Conservation (phyloP, 2,113 vertebrate genomes). For the Dicerorhinus sumatrensis region DNA sequence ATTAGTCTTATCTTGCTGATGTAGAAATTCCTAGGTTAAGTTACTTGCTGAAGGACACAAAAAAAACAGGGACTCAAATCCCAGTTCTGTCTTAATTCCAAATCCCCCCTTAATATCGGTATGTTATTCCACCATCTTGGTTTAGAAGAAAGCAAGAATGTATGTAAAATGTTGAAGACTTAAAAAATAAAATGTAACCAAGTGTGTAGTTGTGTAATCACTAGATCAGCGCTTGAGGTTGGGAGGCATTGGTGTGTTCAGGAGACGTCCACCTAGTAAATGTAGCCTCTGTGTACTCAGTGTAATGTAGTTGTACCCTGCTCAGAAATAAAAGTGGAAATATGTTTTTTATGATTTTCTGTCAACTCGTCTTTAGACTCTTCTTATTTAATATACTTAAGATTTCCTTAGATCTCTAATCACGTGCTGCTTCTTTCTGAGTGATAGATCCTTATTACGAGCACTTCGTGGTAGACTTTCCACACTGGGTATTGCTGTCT, state of each 20-base stretch:
- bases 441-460: background rate
- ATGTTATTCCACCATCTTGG: background rate
- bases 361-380: background rate
- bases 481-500: background rate
- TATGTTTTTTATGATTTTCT: background rate
- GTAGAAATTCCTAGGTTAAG: background rate
- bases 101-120: background rate
- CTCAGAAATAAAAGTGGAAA: background rate
- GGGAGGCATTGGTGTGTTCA: rapidly evolving
- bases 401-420: background rate
- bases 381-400: background rate
- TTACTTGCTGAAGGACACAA: background rate
- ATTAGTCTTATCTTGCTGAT: background rate
- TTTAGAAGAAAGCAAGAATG: slow-evolving; percentile 10
- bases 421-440: background rate
- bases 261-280: rapidly evolving
- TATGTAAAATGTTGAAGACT: background rate
- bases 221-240: background rate
- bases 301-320: background rate
- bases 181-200: background rate
- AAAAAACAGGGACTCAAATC: background rate
- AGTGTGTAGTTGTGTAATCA: background rate
- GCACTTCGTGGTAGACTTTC: background rate
- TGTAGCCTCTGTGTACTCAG: background rate
- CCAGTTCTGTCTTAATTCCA: slow-evolving; percentile 26